A percentile compares a stretch with the other conserved stretches of the same genome.
These are phyloP conservation scores for Rhagoletis pomonella DNA, from an alignment of 1,140 invertebrate species.

Conservation along the genomic window DNA sequence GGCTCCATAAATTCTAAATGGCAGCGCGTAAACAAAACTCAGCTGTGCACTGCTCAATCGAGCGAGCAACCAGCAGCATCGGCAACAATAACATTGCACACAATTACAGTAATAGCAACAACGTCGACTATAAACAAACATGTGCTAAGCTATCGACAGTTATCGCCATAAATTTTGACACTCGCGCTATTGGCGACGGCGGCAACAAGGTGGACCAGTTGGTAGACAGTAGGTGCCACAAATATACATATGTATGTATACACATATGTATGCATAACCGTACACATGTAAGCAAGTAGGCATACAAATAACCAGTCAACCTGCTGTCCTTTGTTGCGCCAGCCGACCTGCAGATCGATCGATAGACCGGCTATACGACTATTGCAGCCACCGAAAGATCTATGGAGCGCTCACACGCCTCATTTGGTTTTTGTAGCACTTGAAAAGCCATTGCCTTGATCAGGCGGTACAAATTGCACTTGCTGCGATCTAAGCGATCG, in stretches of 20 bases:
- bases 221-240: neutral
- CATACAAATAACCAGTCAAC: conserved; percentile 48
- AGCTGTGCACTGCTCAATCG: conserved; percentile 41
- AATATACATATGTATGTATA: neutral
- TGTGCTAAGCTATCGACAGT: conserved; percentile 70
- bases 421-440: neutral
- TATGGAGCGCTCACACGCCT: neutral
- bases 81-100: neutral
- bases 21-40: conserved; percentile 19
- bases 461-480: conserved; percentile 48
- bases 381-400: neutral
- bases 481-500: conserved; percentile 26
- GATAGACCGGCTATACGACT: neutral
- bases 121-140: conserved; percentile 51
- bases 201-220: conserved; percentile 58
- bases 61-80: neutral
- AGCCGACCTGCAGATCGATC: conserved; percentile 1
- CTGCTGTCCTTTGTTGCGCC: conserved; percentile 7
- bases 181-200: conserved; percentile 60
- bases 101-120: conserved; percentile 29
- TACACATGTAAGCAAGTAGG: conserved; percentile 41
- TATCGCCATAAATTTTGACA: conserved; percentile 73
- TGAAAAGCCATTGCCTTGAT: conserved; percentile 38
- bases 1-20: conserved; percentile 40
- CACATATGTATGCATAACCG: too few relatives aligned